These are phyloP conservation scores for Hypanus sabinus DNA, from an alignment of 2,113 vertebrate genomes.

Conservation along the genomic window DNA sequence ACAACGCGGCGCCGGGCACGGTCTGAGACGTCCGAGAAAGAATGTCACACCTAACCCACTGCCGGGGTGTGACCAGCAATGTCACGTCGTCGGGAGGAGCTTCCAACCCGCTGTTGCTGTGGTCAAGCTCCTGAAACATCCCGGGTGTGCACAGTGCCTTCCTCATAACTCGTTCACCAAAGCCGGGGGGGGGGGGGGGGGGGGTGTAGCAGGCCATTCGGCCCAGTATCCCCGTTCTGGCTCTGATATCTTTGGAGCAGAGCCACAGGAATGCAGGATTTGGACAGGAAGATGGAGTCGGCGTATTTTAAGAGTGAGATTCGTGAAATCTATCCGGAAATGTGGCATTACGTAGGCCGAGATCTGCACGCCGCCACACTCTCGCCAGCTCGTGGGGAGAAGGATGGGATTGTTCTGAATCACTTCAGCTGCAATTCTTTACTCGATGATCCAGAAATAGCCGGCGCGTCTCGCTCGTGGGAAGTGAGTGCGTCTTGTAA, in stretches of 20 bases:
- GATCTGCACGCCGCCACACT: background rate
- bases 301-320: background rate
- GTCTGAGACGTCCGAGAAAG: background rate
- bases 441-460: background rate
- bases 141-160: too few species aligned
- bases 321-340: background rate
- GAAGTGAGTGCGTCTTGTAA: background rate
- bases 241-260: background rate
- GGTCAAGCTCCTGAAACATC: background rate
- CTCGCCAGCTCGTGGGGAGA: background rate
- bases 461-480: background rate
- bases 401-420: background rate
- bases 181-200: too few species aligned
- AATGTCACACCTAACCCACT: too few species aligned
- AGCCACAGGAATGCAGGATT: background rate
- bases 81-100: too few species aligned
- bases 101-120: background rate
- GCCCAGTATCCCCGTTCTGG: background rate
- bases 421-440: background rate
- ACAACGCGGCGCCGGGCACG: too few species aligned
- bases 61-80: background rate
- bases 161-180: background rate
- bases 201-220: background rate
- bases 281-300: background rate
- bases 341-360: background rate